Base-by-base conservation (phyloP, 2,888 invertebrate species). In the Falcaria lacertinaria region DNA sequence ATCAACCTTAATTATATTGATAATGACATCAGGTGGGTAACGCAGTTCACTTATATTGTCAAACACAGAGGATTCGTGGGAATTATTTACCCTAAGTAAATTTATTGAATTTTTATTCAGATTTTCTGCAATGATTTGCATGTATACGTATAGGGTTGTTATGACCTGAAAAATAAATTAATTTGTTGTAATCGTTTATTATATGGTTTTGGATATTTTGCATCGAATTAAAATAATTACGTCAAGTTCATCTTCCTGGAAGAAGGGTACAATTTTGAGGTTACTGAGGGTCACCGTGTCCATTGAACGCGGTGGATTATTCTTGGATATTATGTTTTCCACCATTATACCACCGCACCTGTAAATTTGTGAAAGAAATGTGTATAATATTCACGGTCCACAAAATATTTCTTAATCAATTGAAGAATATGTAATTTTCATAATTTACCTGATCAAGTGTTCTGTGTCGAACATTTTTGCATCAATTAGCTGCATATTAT, bases 101-200 rank as follows among this genome's bases (percentile, higher is more conserved):
- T 44, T 56, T 2, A 61, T 42, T 2, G 34, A 15, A 15, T 50
- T 41, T 25, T 46, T 49, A 33, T 44, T 45, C 7, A 52, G 33
- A 43, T 57, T 50, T 50, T 64, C 60, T 5, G 46, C 37, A 7
- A 61, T 39, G 8, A 60, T 52, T 53, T 64, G 58, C 22, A 54
- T 15, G 6, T 46, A 44, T 8, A 57, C 42, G 14, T 49, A 41
- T 7, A 60, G 33, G 13, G 48, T 42, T n/a, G 44, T 37, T 5
- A 32, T 22, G 19, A 52, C 16, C 64, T 64, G 51, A 37, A 52
- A 55, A 19, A 19, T 33, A 8, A 32, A 6, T 37, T 15, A 25
- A 19, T n/a, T 15, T 42, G 28, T 35, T 17, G 8, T 32, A n/a
- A n/a, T 32, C 2, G 1, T 32, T 7, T 32, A n/a, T 32, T 7